A percentile compares a stretch with the other conserved stretches of the same genome.
Evolutionary conservation across 2,113 vertebrate species (phyloP).

Genomic region (Oncorhynchus tshawytscha): DNA sequence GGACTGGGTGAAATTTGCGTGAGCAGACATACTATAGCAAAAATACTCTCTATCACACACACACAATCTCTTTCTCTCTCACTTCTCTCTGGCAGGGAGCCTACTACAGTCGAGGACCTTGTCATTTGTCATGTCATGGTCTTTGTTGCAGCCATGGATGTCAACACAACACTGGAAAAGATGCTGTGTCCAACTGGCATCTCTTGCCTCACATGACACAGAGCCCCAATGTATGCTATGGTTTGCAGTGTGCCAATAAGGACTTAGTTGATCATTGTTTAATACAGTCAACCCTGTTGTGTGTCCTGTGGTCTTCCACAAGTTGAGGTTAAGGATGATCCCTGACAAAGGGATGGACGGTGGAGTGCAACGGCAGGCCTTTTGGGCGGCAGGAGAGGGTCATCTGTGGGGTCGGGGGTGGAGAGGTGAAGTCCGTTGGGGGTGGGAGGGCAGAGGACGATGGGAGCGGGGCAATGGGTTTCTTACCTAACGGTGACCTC

Average conservation of each 20-base stretch:
- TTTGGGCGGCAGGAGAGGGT: neutral
- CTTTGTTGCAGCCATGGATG: neutral
- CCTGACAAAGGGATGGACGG: neutral
- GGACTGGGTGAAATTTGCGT: slow-evolving; percentile 1
- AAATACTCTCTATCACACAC: neutral
- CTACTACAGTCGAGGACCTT: neutral
- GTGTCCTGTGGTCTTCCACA: too few species aligned
- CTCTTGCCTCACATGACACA: neutral
- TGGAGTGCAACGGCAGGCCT: neutral
- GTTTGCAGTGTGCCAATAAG: neutral
- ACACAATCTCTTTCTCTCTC: neutral
- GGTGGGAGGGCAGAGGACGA: too few species aligned
- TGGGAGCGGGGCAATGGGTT: too few species aligned
- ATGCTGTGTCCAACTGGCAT: neutral
- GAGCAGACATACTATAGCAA: neutral
- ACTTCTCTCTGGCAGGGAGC: neutral
- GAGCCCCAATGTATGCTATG: neutral
- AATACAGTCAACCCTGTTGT: too few species aligned
- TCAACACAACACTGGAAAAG: neutral
- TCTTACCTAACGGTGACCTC: slow-evolving; percentile 84
- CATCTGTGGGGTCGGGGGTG: neutral
- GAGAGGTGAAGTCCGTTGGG: too few species aligned
- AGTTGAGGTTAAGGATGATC: neutral
- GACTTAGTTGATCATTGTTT: neutral
- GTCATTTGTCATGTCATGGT: too few species aligned